Base-by-base conservation (phyloP, 2,113 vertebrate genomes). In the Promerops cafer region DNA sequence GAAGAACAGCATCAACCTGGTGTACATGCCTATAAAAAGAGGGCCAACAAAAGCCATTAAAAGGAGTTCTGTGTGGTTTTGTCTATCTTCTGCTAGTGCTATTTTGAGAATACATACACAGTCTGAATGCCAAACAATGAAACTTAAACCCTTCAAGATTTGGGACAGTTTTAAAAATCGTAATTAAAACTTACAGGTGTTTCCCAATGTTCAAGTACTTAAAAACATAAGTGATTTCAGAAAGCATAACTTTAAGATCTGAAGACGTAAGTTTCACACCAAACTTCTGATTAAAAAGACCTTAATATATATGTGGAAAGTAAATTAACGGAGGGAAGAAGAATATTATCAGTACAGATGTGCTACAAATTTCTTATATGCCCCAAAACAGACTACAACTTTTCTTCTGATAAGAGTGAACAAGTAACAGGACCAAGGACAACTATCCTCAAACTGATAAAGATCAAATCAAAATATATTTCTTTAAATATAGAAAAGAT, bases 1-100 rank as follows among this genome's bases (percentile, higher is more conserved):
- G 98, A 22, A 99, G 98, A 54, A 99, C 99, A 4, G 99, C 99
- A 52, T 99, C 99, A 5, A 99, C 98, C 94, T 99, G 99, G 92
- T 99, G 99, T 49, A 99, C 99, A 33, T 99, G 98, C 93, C 99
- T 99, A 72, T 8, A 76, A 91, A 57, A 59, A 95, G 35, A 94
- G 11, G 49, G 54, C 59, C 42, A 83, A 83, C 4, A 50, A 31
- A 89, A 83, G 53, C 4, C 24, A 11, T 21, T 31, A 23, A 57
- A 54, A 49, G 30, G 4, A 90, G 45, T 7, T 80, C 28, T 57
- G 13, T 16, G 39, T 20, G 22, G 11, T 40, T 26, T 40, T 39
- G 44, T 3, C 1, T 2, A 40, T 15, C n/a, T 16, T 21, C 23
- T 26, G 17, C 23, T 27, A 81, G 1, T 6, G 31, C 6, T 83